phyloP scores from a whole-genome alignment of 2,797 vertebrate genomes.

The Labeo calbasu region DNA sequence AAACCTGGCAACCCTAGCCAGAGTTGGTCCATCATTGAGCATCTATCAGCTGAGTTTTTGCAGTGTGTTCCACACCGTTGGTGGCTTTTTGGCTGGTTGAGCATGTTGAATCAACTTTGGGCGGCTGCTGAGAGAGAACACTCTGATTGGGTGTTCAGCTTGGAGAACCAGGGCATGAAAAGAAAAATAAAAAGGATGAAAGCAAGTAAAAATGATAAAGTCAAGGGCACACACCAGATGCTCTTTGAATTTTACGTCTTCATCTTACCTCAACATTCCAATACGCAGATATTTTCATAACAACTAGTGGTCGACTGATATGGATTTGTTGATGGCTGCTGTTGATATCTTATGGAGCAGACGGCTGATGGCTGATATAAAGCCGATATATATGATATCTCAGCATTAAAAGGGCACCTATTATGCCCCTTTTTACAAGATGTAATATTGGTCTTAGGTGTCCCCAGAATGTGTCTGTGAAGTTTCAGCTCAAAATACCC shows the following conservation, averaged over 20 bases:
- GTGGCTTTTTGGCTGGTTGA: slow-evolving; percentile 5
- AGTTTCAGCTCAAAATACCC: no score
- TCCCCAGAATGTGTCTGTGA: no score
- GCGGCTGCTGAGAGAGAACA: not conserved
- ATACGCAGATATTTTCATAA: not conserved
- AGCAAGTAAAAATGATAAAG: not conserved
- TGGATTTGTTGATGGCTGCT: no score
- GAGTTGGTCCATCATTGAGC: not conserved
- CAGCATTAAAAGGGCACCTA: no score
- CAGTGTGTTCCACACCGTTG: not conserved
- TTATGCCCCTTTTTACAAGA: no score
- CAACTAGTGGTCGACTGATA: no score
- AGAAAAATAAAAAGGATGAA: not conserved
- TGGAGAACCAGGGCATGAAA: not conserved
- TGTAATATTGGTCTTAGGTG: no score
- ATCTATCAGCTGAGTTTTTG: not conserved
- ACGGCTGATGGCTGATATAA: no score
- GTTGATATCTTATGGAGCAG: no score
- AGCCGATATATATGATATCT: no score
- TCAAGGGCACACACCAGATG: not conserved
- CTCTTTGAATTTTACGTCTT: not conserved
- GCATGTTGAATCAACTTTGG: not conserved
- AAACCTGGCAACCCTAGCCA: no score
- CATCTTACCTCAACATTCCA: not conserved
- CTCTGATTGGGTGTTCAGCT: slow-evolving; percentile 3